Conservation (phyloP, 1,140 invertebrate species). For the Aphis craccivora region DNA sequence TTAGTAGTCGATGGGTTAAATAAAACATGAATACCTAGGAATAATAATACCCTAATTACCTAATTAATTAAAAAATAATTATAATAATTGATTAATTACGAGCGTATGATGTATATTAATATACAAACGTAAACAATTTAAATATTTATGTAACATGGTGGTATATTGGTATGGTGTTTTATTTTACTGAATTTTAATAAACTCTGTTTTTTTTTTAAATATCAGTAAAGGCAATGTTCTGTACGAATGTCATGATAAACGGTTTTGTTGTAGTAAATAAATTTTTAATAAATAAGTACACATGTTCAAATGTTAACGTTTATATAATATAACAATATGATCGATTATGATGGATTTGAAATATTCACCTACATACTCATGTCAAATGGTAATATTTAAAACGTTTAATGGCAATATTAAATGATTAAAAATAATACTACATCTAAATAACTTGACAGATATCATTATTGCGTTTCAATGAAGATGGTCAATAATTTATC, state of each 20-base stretch:
- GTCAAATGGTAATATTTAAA: background rate
- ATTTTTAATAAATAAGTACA: background rate
- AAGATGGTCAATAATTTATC: background rate
- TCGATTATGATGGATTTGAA: background rate
- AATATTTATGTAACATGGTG: background rate
- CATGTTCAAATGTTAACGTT: no score
- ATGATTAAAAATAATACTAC: background rate
- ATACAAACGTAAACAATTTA: background rate
- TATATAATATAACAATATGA: no score
- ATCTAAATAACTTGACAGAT: background rate
- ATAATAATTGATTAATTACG: no score
- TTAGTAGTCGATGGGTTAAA: background rate
- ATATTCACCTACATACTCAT: background rate
- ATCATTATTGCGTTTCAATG: background rate
- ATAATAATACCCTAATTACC: no score
- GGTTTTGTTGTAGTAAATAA: background rate
- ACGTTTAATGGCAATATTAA: background rate
- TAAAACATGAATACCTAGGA: no score
- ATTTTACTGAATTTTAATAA: background rate
- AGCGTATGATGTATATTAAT: background rate
- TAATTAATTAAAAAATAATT: no score
- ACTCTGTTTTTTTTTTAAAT: background rate
- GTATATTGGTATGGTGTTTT: background rate
- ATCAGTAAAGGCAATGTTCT: background rate
- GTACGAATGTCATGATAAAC: background rate